Evolutionary conservation across 1,140 invertebrate species (phyloP), one percentile per base, ranked within the genome.

Genomic region (Zaprionus camerounensis): DNA sequence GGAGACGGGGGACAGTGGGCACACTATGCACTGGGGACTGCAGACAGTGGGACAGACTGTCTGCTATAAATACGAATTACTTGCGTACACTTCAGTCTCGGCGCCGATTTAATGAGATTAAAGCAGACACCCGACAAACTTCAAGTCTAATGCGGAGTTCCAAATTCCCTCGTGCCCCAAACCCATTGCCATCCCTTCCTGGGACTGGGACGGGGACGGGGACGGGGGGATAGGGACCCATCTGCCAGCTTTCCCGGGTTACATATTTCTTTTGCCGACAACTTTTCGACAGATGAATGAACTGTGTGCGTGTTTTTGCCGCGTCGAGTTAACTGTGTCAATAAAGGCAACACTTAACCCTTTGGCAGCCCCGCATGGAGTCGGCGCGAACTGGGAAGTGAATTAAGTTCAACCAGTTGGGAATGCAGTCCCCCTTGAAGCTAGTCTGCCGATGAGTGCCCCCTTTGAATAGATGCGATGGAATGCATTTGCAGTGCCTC

Each of bases 31-130:
- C 41, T 34, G 31, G 9, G 31, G 31, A 11, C 31, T 3, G 31
- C 9, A 2, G 5, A 44, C n/a, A 17, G 38, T 15, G 41, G 20
- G 31, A 34, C 31, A 34, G 17, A 20, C 24, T 22, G 28, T 81
- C 61, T 49, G 72, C 78, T 80, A 81, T 81, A 81, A 81, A 81
- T 81, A 67, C 79, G 67, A 81, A 81, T 81, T 81, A 80, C 72
- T 81, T 81, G 79, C 81, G 79, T 73, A 72, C 73, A 66, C 61
- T 70, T 72, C 71, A 63, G 72, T 63, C 44, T 61, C 49, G 31
- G 67, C 79, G 61, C 76, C 77, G 79, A 81, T 81, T 81, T 81
- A 81, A 81, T 81, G 81, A 77, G 70, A 81, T 81, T 81, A 81
- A 81, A 68, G 79, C 55, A 57, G 26, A 49, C 24, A 70, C 28